Evolutionary conservation across 1,140 invertebrate species (phyloP), one percentile per base, ranked within the genome.

Genomic region (Laodelphax striatellus): DNA sequence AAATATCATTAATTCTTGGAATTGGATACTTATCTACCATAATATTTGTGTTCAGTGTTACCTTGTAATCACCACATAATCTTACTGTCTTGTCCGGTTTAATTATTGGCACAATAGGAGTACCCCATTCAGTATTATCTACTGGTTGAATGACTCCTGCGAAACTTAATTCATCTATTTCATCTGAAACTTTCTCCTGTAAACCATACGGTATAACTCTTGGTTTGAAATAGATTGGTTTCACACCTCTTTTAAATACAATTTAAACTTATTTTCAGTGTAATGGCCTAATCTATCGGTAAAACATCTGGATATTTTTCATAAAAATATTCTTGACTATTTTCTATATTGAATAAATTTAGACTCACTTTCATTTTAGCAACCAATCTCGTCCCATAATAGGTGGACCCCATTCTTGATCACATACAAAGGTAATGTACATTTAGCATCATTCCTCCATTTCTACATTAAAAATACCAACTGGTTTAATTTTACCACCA

Each of bases 41-140:
- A 38, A 31, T 14, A 42, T 19, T 16, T 16, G n/a, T 8, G 50
- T 60, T 60, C 11, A 77, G 50, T 9, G 73, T 74, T 5, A 67
- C 64, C 60, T 74, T 72, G 67, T 73, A 79, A 67, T 80, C 76
- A 0, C 66, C 70, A 64, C 76, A 77, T 31, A 79, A 68, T 24
- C 70, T 58, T n/a, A 76, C 62, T 17, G 52, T 55, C 38, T 66
- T 67, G 57, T 71, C 63, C 10, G 64, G 38, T 65, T 74, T 75
- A 4, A 69, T 34, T 13, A 76, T 64, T 9, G 71, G 68, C 11
- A 76, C 74, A 50, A 68, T 64, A 0, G 72, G 72, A 34, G 71
- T 67, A 19, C 66, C 70, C 70, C 71, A 76, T 16, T 63, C 63
- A 14, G 68, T 71, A 57, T 62, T 58, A 55, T 71, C 66, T 14